Evolutionary conservation across 2,888 invertebrate species (phyloP).

Genomic region (Meganola albula): DNA sequence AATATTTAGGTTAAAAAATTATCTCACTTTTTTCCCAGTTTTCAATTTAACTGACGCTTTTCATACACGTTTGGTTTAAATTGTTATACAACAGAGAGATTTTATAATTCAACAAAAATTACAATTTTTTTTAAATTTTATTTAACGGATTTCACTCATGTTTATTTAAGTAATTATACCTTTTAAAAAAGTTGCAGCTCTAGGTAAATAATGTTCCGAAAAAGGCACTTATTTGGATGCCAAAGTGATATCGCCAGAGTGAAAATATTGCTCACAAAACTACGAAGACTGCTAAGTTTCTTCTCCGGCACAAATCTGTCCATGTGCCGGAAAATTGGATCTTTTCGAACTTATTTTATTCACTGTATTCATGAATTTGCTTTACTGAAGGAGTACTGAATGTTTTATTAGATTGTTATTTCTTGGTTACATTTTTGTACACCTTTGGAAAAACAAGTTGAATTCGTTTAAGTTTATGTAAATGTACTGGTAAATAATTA

Average conservation of each 20-base stretch:
- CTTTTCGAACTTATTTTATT: constrained; percentile 42
- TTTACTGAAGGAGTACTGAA: neutral
- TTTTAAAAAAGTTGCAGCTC: too few species aligned
- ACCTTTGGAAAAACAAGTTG: too few species aligned
- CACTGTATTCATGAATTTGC: constrained; percentile 13
- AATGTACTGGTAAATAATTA: too few species aligned
- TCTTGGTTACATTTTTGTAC: too few species aligned
- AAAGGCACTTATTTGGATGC: constrained; percentile 9
- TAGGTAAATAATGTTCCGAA: neutral
- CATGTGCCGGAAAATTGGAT: constrained; percentile 46
- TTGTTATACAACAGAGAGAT: too few species aligned
- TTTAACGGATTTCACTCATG: neutral
- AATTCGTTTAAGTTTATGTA: too few species aligned
- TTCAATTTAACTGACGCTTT: too few species aligned
- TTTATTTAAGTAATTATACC: neutral
- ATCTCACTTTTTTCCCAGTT: too few species aligned
- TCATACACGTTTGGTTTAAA: too few species aligned
- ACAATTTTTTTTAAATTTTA: neutral
- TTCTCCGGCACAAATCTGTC: constrained; percentile 42
- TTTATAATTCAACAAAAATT: too few species aligned
- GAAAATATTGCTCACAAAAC: constrained; percentile 38
- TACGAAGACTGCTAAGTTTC: constrained; percentile 45
- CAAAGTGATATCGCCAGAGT: constrained; percentile 28
- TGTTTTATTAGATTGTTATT: too few species aligned
- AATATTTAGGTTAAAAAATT: neutral